Conservation (phyloP, 2,888 invertebrate species). For the Meteorus cinctellus region DNA sequence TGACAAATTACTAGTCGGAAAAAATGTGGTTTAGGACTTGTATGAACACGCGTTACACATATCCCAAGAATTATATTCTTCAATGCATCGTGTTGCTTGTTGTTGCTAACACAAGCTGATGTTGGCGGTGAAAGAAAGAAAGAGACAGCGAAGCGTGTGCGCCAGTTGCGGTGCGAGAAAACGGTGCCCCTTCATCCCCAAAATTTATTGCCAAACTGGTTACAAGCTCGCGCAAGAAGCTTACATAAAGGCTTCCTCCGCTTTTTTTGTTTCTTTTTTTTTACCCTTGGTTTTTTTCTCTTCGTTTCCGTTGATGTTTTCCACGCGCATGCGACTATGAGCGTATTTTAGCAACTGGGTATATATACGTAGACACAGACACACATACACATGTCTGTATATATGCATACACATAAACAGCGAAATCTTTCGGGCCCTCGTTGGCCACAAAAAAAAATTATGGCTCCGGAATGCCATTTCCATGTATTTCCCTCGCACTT, state of each 20-base stretch:
- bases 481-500: conserved; percentile 53
- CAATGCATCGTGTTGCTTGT: conserved; percentile 35
- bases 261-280: conserved; percentile 38
- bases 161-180: conserved; percentile 36
- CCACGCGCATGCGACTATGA: conserved; percentile 33
- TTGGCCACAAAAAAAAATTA: conserved; percentile 48
- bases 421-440: not conserved
- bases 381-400: not conserved
- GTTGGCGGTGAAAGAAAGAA: not conserved
- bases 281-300: not conserved
- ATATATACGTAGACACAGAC: not conserved
- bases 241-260: conserved; percentile 51
- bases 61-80: conserved; percentile 46
- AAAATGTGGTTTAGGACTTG: conserved; percentile 35
- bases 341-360: conserved; percentile 25
- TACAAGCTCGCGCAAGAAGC: conserved; percentile 53
- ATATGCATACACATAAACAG: not conserved
- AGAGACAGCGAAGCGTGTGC: not conserved
- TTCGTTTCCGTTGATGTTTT: conserved; percentile 32
- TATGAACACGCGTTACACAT: conserved; percentile 18
- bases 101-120: conserved; percentile 32
- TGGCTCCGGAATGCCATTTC: conserved; percentile 52
- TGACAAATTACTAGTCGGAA: not conserved
- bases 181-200: conserved; percentile 41
- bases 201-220: conserved; percentile 52